Evolutionary conservation across 1,140 invertebrate species (phyloP), one percentile per base, ranked within the genome.

Genomic region (Drosophila ogumai): DNA sequence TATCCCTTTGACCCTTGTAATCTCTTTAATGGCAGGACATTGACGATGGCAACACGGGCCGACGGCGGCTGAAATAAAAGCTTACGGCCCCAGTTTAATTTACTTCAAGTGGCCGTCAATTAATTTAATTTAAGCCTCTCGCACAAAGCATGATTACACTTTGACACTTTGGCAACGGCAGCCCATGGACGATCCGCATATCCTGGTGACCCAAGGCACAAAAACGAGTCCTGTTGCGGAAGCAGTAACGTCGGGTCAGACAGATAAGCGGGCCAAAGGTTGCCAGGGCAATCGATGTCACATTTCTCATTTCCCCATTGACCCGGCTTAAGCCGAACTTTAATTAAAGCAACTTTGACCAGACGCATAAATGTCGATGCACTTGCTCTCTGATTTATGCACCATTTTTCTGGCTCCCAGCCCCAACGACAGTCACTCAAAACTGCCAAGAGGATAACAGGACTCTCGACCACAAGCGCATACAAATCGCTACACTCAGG

Each of bases 51-150:
- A 68, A 73, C 80, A 73, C 76, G 46, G 64, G 46, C 64, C 72
- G 55, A 46, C 41, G 19, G 43, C 34, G 32, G 8, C 64, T 56
- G 64, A 71, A 71, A 69, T 69, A 69, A 47, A 71, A 63, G 57
- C 74, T 71, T 77, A 50, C 63, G 64, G 72, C 64, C 60, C 64
- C 69, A 81, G 81, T 85, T 90, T 90, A 75, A 90, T 90, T 90
- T 81, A 85, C 86, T 85, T 79, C 85, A 85, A 90, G 85, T 90
- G 85, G 56, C 71, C 85, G 80, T 66, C 85, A 90, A 90, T 90
- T 90, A 90, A 90, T 90, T 90, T 81, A 90, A 81, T 88, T 88
- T 90, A 90, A 90, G 64, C 84, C 84, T 65, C 59, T 81, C 52
- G 67, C 80, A 75, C 76, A 71, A 73, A 61, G 61, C 73, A 63